A percentile compares a stretch with the other conserved stretches of the same genome.
phyloP scores from a whole-genome alignment of 2,888 invertebrate genomes.

The Capitulum mitella region DNA sequence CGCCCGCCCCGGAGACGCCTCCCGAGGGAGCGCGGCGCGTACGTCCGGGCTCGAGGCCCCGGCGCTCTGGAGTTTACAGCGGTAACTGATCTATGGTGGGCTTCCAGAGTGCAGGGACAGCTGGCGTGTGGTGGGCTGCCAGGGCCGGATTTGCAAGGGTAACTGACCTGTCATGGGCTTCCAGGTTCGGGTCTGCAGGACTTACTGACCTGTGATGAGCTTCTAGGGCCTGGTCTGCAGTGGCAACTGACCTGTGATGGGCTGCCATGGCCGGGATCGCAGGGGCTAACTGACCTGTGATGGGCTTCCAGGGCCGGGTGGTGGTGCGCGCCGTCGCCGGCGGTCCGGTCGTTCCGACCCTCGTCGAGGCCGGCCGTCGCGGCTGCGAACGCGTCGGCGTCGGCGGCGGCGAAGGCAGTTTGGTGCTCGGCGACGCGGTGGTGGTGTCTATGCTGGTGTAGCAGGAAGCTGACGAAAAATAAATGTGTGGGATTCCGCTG shows the following conservation, averaged over 20 bases:
- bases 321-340: background rate
- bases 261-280: too few relatives aligned
- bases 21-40: too few relatives aligned
- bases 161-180: background rate
- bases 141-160: background rate
- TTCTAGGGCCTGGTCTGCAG: background rate
- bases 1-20: too few relatives aligned
- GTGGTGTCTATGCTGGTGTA: background rate
- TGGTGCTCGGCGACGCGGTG: too few relatives aligned
- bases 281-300: background rate
- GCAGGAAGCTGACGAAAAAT: background rate
- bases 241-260: background rate
- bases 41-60: too few relatives aligned
- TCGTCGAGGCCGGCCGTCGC: background rate
- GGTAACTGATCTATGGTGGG: too few relatives aligned
- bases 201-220: background rate
- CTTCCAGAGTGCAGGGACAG: too few relatives aligned
- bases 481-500: background rate
- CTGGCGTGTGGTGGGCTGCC: background rate
- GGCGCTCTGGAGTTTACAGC: too few relatives aligned
- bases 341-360: background rate
- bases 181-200: background rate
- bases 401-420: background rate
- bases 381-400: too few relatives aligned
- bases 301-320: background rate